Conservation (phyloP, 2,797 vertebrate species). For the Lepus oiostolus region DNA sequence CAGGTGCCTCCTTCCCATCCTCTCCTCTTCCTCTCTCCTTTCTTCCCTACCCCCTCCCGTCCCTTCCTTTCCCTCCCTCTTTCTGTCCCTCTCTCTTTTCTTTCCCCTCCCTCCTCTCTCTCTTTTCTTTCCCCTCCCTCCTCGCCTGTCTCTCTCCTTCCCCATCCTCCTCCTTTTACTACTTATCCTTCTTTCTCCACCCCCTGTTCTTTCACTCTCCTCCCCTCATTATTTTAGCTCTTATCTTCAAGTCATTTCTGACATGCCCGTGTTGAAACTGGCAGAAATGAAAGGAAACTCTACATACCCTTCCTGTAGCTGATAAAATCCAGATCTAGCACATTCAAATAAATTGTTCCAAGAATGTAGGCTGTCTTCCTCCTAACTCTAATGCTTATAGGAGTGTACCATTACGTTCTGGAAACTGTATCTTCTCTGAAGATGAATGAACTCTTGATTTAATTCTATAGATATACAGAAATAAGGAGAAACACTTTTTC, state of each 20-base stretch:
- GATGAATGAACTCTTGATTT: background rate
- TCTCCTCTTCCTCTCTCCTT: background rate
- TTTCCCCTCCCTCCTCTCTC: background rate
- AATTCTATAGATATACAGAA: background rate
- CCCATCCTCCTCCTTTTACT: accelerated
- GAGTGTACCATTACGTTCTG: background rate
- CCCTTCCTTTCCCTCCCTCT: background rate
- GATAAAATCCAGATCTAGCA: background rate
- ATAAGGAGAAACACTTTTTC: conserved; percentile 12
- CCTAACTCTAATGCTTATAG: background rate
- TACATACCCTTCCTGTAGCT: background rate
- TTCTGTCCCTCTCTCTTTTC: no score
- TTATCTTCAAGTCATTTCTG: background rate
- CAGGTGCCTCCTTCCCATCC: background rate
- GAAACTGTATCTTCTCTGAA: background rate
- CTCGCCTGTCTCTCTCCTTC: accelerated
- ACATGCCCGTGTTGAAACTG: background rate
- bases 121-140: background rate
- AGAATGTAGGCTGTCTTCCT: background rate
- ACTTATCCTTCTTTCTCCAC: background rate
- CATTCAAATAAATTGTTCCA: background rate
- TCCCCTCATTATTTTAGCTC: background rate
- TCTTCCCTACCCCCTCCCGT: accelerated
- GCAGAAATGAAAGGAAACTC: background rate
- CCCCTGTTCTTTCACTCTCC: background rate